phyloP scores from a whole-genome alignment of 1,140 invertebrate species.

The Coelopa frigida region DNA sequence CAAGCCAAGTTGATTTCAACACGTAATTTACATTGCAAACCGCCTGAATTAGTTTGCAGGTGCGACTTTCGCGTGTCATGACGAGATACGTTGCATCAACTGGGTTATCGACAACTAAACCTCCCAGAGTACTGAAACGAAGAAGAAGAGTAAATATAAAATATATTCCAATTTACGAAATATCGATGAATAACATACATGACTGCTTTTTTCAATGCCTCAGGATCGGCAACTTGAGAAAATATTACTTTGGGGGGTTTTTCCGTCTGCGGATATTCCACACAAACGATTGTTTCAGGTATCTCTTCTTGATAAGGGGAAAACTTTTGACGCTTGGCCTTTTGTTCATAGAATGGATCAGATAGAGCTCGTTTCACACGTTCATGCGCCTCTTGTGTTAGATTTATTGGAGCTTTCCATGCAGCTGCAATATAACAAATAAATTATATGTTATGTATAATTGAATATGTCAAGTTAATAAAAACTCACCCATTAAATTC shows the following conservation, averaged over 20 bases:
- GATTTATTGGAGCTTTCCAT: conserved; percentile 86
- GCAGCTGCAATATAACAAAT: conserved; percentile 53
- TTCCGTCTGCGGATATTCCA: conserved; percentile 44
- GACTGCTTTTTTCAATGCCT: conserved; percentile 38
- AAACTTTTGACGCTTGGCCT: conserved; percentile 50
- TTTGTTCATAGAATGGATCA: conserved; percentile 46
- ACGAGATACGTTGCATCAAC: conserved; percentile 81
- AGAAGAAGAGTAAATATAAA: conserved; percentile 4
- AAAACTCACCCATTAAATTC: conserved; percentile 79
- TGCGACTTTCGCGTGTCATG: conserved; percentile 67
- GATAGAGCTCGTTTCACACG: conserved; percentile 60
- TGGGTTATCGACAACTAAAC: conserved; percentile 60
- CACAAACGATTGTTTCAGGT: conserved; percentile 36
- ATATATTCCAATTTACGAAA: conserved; percentile 5
- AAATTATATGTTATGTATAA: not conserved
- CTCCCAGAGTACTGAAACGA: conserved; percentile 69
- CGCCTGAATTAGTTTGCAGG: conserved; percentile 78
- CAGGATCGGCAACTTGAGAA: conserved; percentile 45
- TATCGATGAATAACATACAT: conserved; percentile 23
- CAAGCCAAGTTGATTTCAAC: conserved; percentile 74
- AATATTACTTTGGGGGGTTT: conserved; percentile 55
- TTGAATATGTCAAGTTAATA: not conserved
- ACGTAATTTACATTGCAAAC: conserved; percentile 70
- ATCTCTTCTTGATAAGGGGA: conserved; percentile 35
- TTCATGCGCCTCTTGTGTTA: conserved; percentile 78